Percentiles rank a stretch among this genome's conserved stretches.
Evolutionary conservation across 2,113 vertebrate species (phyloP).

Genomic region (Coptodon rendalli): DNA sequence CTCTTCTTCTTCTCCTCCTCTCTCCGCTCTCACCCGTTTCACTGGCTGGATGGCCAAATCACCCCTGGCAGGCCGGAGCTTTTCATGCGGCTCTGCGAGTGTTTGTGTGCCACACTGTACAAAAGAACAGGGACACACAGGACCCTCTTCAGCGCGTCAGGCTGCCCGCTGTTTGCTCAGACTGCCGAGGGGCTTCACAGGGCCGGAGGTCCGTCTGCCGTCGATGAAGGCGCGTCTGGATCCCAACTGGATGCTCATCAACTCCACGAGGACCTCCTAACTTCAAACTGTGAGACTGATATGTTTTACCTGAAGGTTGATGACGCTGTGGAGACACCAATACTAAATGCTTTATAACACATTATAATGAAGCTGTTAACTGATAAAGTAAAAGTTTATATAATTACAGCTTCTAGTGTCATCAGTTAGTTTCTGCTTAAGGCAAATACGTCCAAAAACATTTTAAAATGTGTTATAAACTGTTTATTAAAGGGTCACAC

Average conservation of each 20-base stretch:
- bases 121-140: conserved; percentile 36
- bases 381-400: background rate
- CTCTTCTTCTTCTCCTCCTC: background rate
- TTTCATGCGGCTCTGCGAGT: background rate
- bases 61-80: conserved; percentile 31
- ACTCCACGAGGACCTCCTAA: background rate
- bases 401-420: background rate
- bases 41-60: conserved; percentile 29
- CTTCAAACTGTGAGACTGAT: conserved; percentile 5
- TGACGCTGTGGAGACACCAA: background rate
- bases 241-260: background rate
- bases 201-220: background rate
- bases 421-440: background rate
- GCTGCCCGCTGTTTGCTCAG: background rate
- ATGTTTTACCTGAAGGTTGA: background rate
- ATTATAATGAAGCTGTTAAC: background rate
- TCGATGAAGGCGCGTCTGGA: background rate
- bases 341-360: background rate
- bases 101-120: background rate
- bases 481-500: background rate
- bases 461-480: background rate
- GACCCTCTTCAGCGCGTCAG: conserved; percentile 11
- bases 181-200: background rate
- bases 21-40: background rate
- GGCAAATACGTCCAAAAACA: background rate